These are phyloP conservation scores for Vesta saturnalis DNA, from an alignment of 2,888 invertebrate species.

Conservation along the genomic window DNA sequence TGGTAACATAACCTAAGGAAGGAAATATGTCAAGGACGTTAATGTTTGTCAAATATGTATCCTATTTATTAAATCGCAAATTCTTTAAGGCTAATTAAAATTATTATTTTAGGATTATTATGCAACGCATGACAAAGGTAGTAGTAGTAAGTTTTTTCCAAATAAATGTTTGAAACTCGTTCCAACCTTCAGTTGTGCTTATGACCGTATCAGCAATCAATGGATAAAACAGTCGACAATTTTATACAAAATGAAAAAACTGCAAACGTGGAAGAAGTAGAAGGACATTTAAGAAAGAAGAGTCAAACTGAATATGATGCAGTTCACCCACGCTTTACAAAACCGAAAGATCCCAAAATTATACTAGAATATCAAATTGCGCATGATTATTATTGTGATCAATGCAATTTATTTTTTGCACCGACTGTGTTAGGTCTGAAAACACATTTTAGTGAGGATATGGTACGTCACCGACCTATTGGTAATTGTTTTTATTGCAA, in stretches of 20 bases:
- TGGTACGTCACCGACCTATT: slow-evolving; percentile 49
- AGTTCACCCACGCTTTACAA: slow-evolving; percentile 55
- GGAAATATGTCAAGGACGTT: no score
- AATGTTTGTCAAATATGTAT: no score
- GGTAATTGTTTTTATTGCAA: slow-evolving; percentile 57
- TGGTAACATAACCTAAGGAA: background rate
- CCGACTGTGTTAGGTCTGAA: slow-evolving; percentile 51
- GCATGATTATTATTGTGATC: slow-evolving; percentile 54
- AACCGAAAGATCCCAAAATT: slow-evolving; percentile 47
- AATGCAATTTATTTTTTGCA: slow-evolving; percentile 55
- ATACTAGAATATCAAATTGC: slow-evolving; percentile 51
- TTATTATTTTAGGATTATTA: no score
- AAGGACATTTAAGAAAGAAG: background rate
- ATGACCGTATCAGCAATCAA: no score
- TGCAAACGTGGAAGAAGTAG: background rate
- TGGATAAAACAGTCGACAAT: background rate
- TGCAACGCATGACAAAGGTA: no score
- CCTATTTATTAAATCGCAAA: no score
- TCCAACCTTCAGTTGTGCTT: no score
- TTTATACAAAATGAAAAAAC: background rate
- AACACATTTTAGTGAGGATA: slow-evolving; percentile 54
- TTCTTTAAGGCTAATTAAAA: no score
- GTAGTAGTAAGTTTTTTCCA: no score
- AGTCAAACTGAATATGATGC: slow-evolving; percentile 53
- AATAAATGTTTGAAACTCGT: no score